These are phyloP conservation scores for Lumbricus terrestris DNA, from an alignment of 2,888 invertebrate species.

Conservation along the genomic window DNA sequence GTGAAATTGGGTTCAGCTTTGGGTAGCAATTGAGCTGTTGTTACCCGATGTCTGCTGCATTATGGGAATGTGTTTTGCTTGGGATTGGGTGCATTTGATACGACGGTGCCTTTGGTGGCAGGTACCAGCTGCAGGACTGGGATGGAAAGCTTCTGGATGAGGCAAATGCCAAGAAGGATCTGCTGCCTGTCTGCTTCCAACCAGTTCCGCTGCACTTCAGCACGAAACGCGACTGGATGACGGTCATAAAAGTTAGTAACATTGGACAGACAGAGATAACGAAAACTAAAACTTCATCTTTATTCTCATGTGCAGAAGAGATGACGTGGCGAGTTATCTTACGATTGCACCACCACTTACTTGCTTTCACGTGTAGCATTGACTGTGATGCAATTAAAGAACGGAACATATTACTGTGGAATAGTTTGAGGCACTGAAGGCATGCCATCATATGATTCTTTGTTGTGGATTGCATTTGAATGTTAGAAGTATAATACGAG, in stretches of 20 bases:
- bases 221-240: constrained; percentile 7
- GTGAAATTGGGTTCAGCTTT: not conserved
- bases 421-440: not conserved
- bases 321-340: not conserved
- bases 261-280: not conserved
- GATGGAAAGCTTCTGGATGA: constrained; percentile 80
- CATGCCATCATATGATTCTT: not conserved
- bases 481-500: not conserved
- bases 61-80: not conserved
- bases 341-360: not conserved
- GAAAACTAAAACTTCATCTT: not conserved
- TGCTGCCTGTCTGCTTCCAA: constrained; percentile 75
- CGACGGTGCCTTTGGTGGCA: constrained; percentile 42
- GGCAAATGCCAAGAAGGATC: constrained; percentile 67
- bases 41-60: not conserved
- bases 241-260: not conserved
- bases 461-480: not conserved
- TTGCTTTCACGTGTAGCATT: not conserved
- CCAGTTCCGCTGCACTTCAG: constrained; percentile 56
- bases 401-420: not conserved
- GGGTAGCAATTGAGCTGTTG: not conserved
- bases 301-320: not conserved
- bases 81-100: not conserved
- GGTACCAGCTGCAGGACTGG: constrained; percentile 84
- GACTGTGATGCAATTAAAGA: not conserved